phyloP scores from a whole-genome alignment of 2,797 vertebrate species.

The Falco novaeseelandiae region DNA sequence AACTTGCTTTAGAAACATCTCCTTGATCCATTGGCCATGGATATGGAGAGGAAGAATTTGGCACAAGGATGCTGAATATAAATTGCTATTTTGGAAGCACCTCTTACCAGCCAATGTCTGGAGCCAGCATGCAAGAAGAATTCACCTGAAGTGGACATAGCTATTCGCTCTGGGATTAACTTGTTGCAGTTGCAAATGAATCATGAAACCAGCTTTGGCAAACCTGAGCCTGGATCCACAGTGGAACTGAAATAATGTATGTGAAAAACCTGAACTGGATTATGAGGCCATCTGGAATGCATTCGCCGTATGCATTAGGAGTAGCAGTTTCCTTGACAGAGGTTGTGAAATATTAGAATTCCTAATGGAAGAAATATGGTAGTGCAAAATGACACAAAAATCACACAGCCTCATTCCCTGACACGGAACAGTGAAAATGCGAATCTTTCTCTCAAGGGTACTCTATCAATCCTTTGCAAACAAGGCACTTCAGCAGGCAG shows the following conservation, averaged over 20 bases:
- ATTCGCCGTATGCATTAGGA: conserved; percentile 56
- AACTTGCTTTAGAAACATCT: conserved; percentile 22
- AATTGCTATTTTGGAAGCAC: conserved; percentile 39
- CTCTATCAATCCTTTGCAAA: conserved; percentile 63
- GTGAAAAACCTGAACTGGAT: conserved; percentile 69
- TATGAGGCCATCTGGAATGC: conserved; percentile 57
- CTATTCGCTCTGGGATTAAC: conserved; percentile 43
- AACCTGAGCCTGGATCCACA: neutral
- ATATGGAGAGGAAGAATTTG: neutral
- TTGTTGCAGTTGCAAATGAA: conserved; percentile 59
- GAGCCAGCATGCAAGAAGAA: conserved; percentile 37
- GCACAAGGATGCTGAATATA: neutral
- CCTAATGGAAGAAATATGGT: conserved; percentile 70
- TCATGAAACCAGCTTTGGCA: conserved; percentile 59
- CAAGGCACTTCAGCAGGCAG: conserved; percentile 49
- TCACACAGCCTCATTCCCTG: conserved; percentile 63
- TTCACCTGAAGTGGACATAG: conserved; percentile 52
- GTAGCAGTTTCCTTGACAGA: conserved; percentile 69
- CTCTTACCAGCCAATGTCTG: conserved; percentile 12
- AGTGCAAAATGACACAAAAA: conserved; percentile 69
- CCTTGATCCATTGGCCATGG: neutral
- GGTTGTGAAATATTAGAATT: conserved; percentile 70
- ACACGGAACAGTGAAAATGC: conserved; percentile 60
- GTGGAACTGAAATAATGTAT: conserved; percentile 55
- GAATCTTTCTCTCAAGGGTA: conserved; percentile 64